Evolutionary conservation across 2,888 invertebrate species (phyloP), one percentile per base, ranked within the genome.

Genomic region (Alsophila aescularia): DNA sequence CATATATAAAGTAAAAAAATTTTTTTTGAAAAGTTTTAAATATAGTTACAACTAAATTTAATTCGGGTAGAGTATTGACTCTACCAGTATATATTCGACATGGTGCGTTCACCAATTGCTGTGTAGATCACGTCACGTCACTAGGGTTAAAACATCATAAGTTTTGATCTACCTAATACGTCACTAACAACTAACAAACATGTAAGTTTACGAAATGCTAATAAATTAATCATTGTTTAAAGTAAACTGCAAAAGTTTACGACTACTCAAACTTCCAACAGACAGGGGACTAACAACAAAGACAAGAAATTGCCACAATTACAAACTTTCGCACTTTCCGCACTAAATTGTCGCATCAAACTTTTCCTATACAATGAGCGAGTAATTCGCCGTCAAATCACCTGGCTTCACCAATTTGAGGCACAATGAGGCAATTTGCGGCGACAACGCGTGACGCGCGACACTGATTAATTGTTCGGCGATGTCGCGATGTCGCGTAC

Each of bases 401-500:
- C 70, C 69, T 55, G 55, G 59, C 56, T 52, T 36, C 58, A 57
- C 70, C 69, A 70, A 72, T 72, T 70, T 69, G 48, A 16, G 58
- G 56, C 49, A 70, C 69, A 72, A 72, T 69, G 48, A 55, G 61
- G 57, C 58, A 64, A 64, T 64, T 64, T 66, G 61, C 53, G 49
- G 60, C 64, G 64, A 67, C 64, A 66, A 59, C 58, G 60, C 62
- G 64, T 64, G 69, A 70, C 72, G 66, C 60, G 75, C 72, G 73
- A 77, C 77, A 70, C 60, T 79, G 80, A 80, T 80, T 80, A 80
- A 80, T 80, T 75, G 77, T 64, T 40, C 62, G n/a, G 66, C 72
- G 64, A 57, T 78, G 80, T 78, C 77, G 80, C 77, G 78, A 79
- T 78, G 80, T 80, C 80, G 78, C 80, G 70, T 67, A 69, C 70